phyloP scores from a whole-genome alignment of 2,888 invertebrate genomes.

The Amblyjoppa proteus region DNA sequence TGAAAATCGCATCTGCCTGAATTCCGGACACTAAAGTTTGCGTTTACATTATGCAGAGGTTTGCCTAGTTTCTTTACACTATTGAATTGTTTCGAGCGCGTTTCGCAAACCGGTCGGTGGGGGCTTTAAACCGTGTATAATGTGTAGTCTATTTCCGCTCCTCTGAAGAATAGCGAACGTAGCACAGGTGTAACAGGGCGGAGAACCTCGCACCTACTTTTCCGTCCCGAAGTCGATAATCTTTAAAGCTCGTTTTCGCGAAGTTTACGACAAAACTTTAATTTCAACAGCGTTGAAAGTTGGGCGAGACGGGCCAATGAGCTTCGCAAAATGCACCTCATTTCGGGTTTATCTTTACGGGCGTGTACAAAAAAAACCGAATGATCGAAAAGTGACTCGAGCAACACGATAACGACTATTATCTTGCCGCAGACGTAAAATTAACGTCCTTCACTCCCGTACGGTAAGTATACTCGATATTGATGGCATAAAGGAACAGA shows the following conservation, averaged over 20 bases:
- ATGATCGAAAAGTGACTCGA: constrained; percentile 14
- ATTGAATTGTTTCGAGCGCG: not conserved
- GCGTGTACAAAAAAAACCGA: constrained; percentile 9
- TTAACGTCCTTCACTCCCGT: constrained; percentile 50
- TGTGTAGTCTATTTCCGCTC: not conserved
- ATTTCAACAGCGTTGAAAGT: constrained; percentile 18
- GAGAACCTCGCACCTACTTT: not conserved
- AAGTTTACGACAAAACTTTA: not conserved
- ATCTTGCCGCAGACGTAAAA: constrained; percentile 42
- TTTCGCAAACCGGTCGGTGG: not conserved
- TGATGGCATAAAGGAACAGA: constrained; percentile 16
- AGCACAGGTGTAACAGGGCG: not conserved
- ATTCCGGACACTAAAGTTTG: not conserved
- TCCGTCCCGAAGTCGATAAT: not conserved
- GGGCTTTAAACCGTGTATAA: not conserved
- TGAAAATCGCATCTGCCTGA: constrained; percentile 1
- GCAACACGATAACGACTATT: constrained; percentile 55
- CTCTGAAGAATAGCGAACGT: not conserved
- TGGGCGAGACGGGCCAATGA: constrained; percentile 1
- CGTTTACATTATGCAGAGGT: not conserved
- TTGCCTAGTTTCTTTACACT: constrained; percentile 22
- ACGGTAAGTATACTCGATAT: constrained; percentile 8
- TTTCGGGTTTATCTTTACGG: constrained; percentile 19
- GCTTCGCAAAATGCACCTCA: not conserved
- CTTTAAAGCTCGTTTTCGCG: not conserved